Percentiles rank a stretch among this genome's conserved stretches.
Conservation (phyloP, 2,888 invertebrate species). For the Melipona beecheii region DNA sequence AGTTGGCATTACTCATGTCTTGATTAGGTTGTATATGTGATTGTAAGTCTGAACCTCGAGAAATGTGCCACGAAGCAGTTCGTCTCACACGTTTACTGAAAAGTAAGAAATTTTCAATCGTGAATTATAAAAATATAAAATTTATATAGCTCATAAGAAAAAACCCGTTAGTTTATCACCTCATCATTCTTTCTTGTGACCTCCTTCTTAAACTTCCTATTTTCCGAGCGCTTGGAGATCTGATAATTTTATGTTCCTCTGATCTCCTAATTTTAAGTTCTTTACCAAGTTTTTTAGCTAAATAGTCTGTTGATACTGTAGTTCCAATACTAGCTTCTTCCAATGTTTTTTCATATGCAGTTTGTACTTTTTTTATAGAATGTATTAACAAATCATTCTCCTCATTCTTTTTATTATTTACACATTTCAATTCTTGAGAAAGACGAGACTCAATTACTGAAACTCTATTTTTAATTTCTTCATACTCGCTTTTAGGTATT, state of each 20-base stretch:
- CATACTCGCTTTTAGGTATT: constrained; percentile 91
- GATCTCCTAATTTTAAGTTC: constrained; percentile 91
- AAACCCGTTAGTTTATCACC: constrained; percentile 60
- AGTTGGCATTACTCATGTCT: constrained; percentile 83
- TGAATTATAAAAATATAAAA: constrained; percentile 2
- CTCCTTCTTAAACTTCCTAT: constrained; percentile 90
- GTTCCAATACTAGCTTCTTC: constrained; percentile 88
- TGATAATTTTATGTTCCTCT: constrained; percentile 88
- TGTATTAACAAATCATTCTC: constrained; percentile 81
- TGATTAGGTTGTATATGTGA: constrained; percentile 48
- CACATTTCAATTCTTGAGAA: constrained; percentile 87
- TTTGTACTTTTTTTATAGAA: constrained; percentile 88
- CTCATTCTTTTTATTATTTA: constrained; percentile 73
- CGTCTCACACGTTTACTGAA: constrained; percentile 82
- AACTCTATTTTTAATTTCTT: constrained; percentile 91
- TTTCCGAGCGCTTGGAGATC: constrained; percentile 93
- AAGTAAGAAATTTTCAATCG: constrained; percentile 29
- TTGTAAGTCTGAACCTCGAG: constrained; percentile 65
- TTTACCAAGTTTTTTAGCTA: constrained; percentile 89
- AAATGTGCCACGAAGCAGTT: constrained; percentile 88
- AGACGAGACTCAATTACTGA: constrained; percentile 90
- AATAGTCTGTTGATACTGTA: constrained; percentile 88
- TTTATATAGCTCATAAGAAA: neutral
- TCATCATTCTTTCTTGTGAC: constrained; percentile 87
- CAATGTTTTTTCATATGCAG: constrained; percentile 90